Conservation (phyloP, 2,888 invertebrate genomes). For the Andrena haemorrhoa region DNA sequence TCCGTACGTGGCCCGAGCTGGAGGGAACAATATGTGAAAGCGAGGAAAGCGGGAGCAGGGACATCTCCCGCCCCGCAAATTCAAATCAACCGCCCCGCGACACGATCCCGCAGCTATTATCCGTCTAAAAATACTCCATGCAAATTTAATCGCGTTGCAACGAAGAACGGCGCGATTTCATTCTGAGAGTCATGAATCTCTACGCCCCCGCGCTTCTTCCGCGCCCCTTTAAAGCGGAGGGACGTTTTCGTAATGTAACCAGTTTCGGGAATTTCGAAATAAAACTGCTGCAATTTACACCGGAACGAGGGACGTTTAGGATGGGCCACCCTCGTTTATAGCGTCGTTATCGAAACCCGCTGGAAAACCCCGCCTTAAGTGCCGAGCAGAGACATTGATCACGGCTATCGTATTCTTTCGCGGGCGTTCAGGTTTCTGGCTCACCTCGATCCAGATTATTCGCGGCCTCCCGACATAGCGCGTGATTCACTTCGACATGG, state of each 20-base stretch:
- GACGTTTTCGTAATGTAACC: neutral
- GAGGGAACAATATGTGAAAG: conserved; percentile 24
- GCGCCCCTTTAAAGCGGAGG: neutral
- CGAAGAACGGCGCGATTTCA: neutral
- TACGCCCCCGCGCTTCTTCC: neutral
- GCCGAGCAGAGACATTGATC: conserved; percentile 39
- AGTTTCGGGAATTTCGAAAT: conserved; percentile 3
- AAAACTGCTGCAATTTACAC: neutral
- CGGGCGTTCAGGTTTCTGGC: conserved; percentile 55
- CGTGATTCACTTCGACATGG: conserved; percentile 54
- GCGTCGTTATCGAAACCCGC: neutral
- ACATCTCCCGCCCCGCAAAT: neutral
- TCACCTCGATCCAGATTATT: conserved; percentile 60
- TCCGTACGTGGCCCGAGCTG: conserved; percentile 47
- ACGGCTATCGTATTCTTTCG: conserved; percentile 52
- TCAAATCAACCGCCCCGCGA: neutral
- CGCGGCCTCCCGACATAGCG: conserved; percentile 6
- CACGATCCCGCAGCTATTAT: neutral
- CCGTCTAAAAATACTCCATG: neutral
- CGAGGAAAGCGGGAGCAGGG: neutral
- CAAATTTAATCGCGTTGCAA: conserved; percentile 4
- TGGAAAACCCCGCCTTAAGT: neutral
- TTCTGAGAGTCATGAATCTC: conserved; percentile 14
- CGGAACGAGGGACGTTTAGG: neutral
- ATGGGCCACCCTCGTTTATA: neutral